Evolutionary conservation across 2,888 invertebrate genomes (phyloP).

Genomic region (Clitarchus hookeri): DNA sequence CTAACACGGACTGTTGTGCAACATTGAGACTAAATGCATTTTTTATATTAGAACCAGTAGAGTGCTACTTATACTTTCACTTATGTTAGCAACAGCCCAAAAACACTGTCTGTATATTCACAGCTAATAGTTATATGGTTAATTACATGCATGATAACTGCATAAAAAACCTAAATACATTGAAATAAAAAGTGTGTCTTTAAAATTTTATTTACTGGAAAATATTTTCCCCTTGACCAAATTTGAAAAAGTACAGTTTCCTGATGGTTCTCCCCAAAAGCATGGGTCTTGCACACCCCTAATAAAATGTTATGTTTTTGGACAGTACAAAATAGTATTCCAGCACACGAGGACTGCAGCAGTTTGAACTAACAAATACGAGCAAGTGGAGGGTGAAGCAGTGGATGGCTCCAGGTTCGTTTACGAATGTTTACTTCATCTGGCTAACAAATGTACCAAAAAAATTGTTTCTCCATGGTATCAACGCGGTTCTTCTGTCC

Average conservation of each 20-base stretch:
- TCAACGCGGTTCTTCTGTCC: neutral
- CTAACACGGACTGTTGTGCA: too few species aligned
- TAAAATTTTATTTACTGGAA: too few species aligned
- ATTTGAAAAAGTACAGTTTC: neutral
- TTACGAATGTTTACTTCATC: neutral
- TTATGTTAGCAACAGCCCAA: too few species aligned
- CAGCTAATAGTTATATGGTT: too few species aligned
- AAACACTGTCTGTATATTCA: too few species aligned
- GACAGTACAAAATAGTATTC: neutral
- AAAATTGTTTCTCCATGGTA: neutral
- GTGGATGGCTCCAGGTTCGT: slow-evolving; percentile 35
- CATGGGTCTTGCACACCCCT: neutral
- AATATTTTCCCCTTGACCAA: too few species aligned
- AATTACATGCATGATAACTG: too few species aligned
- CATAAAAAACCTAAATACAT: too few species aligned
- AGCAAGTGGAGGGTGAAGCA: slow-evolving; percentile 20
- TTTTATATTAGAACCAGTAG: too few species aligned
- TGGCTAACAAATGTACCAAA: neutral
- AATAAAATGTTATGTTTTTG: neutral
- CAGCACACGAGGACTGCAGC: slow-evolving; percentile 11
- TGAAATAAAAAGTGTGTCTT: too few species aligned
- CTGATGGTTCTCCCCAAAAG: neutral
- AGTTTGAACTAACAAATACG: slow-evolving; percentile 20
- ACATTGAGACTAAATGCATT: too few species aligned
- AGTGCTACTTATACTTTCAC: too few species aligned